Conservation (phyloP, 2,113 vertebrate species). For the Nymphicus hollandicus region DNA sequence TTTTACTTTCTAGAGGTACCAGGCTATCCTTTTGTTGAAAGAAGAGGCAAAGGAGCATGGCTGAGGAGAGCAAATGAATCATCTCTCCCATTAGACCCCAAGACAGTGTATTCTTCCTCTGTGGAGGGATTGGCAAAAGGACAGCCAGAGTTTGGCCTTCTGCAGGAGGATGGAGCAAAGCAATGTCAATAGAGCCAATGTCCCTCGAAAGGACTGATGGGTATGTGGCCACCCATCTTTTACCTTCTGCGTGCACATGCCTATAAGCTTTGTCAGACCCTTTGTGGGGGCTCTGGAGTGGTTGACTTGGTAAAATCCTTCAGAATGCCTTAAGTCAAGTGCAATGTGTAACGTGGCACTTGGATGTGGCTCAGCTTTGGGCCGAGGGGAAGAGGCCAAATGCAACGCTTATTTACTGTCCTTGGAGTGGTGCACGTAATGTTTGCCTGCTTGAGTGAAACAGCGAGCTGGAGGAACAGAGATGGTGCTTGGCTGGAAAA, state of each 20-base stretch:
- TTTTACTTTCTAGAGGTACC: background rate
- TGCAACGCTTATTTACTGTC: background rate
- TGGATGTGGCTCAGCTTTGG: background rate
- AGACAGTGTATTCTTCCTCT: background rate
- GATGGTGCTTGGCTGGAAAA: background rate
- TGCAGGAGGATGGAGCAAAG: background rate
- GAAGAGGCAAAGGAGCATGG: background rate
- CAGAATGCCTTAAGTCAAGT: background rate
- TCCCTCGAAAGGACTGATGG: background rate
- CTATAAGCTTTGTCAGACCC: background rate
- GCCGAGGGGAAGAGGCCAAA: background rate
- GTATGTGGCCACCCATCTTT: background rate
- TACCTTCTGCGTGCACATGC: background rate
- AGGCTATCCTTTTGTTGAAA: background rate
- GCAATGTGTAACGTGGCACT: background rate
- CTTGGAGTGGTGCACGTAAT: background rate
- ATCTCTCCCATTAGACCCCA: background rate
- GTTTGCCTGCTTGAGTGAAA: background rate
- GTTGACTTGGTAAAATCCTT: background rate
- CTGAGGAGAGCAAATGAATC: background rate
- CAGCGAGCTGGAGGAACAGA: background rate
- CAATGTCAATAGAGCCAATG: background rate
- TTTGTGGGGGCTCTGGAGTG: background rate
- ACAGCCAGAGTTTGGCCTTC: background rate
- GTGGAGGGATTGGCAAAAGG: background rate